Base-by-base conservation (phyloP, 2,113 vertebrate genomes). In the Siniperca knerii region DNA sequence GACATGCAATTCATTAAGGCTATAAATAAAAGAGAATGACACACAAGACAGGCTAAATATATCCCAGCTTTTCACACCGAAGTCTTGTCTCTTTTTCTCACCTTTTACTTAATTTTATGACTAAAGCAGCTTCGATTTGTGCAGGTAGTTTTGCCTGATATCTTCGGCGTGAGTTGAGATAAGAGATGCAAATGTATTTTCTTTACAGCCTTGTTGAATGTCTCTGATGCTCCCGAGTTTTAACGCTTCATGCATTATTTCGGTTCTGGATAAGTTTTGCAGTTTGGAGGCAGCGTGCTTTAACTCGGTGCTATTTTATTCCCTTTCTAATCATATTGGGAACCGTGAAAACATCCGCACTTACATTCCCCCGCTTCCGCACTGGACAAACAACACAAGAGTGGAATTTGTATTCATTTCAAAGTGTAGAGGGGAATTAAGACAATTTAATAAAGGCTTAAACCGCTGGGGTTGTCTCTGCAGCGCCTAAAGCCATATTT, bases 371-470 rank as follows among this genome's bases (percentile, higher is more conserved):
- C 33, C 66, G 48, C 82, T 75, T 61, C 84, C 55, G 54, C 66
- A 11, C 77, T 69, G 92, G 92, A 93, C 91, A 94, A 89, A 93
- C 89, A 91, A 83, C 81, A 73, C 85, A 81, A 54, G 83, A 83
- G 84, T 52, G 64, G 35, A 84, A 85, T 92, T 79, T 82, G 61
- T 87, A 81, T 90, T 87, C 82, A 81, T 87, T 84, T 92, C 83
- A 82, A 89, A 90, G 89, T 84, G 85, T 71, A 89, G 87, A 84
- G 90, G 79, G 84, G 93, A 92, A 94, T 93, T 91, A 93, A 91
- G 89, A 90, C 87, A 84, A 88, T 92, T 91, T 92, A 93, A 91
- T 93, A 91, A 93, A 84, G 86, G 83, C 82, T 92, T 91, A 90
- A 92, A 93, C 60, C 86, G 81, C 69, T 48, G 88, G 90, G 88